Evolutionary conservation across 37 sponge, comb jelly and placozoan species (phyloP).

Genomic region (Halisarca cf. caerulea): DNA sequence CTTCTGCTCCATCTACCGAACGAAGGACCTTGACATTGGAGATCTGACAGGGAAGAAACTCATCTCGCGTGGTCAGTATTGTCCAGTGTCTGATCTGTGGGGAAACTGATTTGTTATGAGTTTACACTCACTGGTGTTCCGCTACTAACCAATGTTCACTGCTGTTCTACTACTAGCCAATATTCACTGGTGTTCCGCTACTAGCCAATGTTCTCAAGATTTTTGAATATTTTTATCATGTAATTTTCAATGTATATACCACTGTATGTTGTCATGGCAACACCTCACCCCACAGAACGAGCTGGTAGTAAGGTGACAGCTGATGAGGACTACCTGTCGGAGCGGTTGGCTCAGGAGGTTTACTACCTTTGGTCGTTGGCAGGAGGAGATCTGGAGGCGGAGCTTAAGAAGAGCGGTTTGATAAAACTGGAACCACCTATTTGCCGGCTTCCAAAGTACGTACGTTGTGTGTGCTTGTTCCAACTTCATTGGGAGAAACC

Average conservation of each 20-base stretch:
- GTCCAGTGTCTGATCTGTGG: not conserved
- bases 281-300: not conserved
- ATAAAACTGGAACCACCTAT: slow-evolving; percentile 76
- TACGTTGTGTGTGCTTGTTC: not conserved
- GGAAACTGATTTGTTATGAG: no score
- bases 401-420: slow-evolving; percentile 72
- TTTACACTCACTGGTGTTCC: no score
- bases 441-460: slow-evolving; percentile 67
- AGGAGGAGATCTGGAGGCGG: slow-evolving; percentile 90
- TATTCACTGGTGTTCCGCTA: no score
- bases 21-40: not conserved
- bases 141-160: no score
- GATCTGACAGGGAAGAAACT: not conserved
- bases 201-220: no score
- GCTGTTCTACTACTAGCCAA: no score
- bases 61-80: not conserved
- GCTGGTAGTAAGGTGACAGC: not conserved
- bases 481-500: not conserved
- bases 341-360: slow-evolving; percentile 75
- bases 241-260: no score
- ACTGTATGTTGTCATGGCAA: no score
- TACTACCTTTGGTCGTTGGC: slow-evolving; percentile 95
- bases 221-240: no score
- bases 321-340: slow-evolving; percentile 38
- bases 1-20: slow-evolving; percentile 35